These are phyloP conservation scores for Synaphobranchus kaupii DNA, from an alignment of 2,797 vertebrate species.

Conservation along the genomic window DNA sequence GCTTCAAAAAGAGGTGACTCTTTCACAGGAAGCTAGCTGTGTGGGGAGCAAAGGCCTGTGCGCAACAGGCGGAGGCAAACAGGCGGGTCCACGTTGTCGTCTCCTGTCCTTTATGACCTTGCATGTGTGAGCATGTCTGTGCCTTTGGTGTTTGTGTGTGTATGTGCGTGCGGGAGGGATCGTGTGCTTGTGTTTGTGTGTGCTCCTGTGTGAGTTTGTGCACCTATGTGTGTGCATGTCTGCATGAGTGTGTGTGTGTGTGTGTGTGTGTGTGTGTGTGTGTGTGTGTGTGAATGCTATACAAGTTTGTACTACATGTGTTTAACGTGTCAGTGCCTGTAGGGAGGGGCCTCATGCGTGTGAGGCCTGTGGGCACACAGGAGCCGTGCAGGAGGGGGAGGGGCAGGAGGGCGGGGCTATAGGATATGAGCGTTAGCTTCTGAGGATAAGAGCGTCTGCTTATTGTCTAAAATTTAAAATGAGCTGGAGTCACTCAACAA, in stretches of 20 bases:
- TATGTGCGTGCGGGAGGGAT: background rate
- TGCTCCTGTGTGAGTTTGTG: no score
- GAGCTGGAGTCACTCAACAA: background rate
- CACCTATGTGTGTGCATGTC: background rate
- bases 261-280: no score
- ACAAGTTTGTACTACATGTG: background rate
- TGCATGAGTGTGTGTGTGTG: no score
- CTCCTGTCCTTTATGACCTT: background rate
- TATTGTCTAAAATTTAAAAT: background rate
- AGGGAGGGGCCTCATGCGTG: no score
- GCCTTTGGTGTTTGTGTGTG: no score
- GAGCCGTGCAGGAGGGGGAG: no score
- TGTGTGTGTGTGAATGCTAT: no score
- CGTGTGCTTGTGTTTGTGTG: background rate
- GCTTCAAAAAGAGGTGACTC: background rate
- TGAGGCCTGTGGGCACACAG: no score
- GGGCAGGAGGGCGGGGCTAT: no score
- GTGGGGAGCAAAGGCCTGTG: background rate
- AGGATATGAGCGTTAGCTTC: no score
- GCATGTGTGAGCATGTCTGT: background rate
- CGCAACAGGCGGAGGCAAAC: background rate
- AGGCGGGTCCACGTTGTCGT: background rate
- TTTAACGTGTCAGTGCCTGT: no score
- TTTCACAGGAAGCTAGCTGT: background rate
- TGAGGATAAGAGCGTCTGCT: background rate